A percentile compares a stretch with the other conserved stretches of the same genome.
These are phyloP conservation scores for Galerucella calmariensis DNA, from an alignment of 2,888 invertebrate genomes.

Conservation along the genomic window DNA sequence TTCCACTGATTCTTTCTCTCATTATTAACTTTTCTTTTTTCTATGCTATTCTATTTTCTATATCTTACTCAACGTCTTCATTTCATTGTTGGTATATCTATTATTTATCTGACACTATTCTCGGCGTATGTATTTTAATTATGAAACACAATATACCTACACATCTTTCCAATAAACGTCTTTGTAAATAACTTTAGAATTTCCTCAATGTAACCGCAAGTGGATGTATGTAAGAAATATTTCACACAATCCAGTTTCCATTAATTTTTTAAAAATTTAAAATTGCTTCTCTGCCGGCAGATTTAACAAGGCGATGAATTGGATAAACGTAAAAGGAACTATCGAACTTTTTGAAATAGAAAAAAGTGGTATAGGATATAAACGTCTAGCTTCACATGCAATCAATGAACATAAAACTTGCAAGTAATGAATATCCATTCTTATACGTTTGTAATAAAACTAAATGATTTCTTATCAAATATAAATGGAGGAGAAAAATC, in stretches of 20 bases:
- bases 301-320: neutral
- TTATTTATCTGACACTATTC: too few species aligned
- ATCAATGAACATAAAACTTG: slow-evolving; percentile 8
- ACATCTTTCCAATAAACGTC: too few species aligned
- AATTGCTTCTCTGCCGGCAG: slow-evolving; percentile 1
- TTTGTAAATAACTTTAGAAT: too few species aligned
- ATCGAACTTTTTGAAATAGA: neutral
- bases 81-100: too few species aligned
- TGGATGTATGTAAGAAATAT: neutral
- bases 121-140: too few species aligned
- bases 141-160: too few species aligned
- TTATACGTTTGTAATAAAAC: neutral
- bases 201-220: neutral
- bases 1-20: too few species aligned
- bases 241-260: neutral
- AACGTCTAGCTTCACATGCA: slow-evolving; percentile 15
- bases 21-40: too few species aligned
- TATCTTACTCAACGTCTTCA: too few species aligned
- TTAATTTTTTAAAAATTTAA: neutral
- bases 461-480: too few species aligned
- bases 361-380: slow-evolving; percentile 3
- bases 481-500: too few species aligned
- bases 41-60: too few species aligned
- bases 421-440: neutral
- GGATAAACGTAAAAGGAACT: slow-evolving; percentile 5